A percentile compares a stretch with the other conserved stretches of the same genome.
phyloP scores from a whole-genome alignment of 2,797 vertebrate species.

The Novumbra hubbsi region DNA sequence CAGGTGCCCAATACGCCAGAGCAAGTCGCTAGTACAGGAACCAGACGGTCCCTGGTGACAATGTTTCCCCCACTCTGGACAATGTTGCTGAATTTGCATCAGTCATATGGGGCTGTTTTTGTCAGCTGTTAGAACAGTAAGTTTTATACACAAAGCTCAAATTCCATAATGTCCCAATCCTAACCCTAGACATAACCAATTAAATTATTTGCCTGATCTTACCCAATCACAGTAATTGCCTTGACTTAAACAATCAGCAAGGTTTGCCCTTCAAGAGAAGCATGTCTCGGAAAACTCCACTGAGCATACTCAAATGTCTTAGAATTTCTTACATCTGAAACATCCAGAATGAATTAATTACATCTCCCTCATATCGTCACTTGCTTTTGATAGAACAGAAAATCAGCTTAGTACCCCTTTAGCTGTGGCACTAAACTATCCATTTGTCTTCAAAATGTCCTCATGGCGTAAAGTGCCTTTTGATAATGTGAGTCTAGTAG shows the following conservation, averaged over 20 bases:
- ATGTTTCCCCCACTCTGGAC: too few relatives aligned
- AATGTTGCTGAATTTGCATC: too few relatives aligned
- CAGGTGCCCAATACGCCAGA: too few relatives aligned
- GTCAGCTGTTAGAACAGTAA: too few relatives aligned
- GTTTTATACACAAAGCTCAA: too few relatives aligned
- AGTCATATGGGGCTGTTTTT: too few relatives aligned
- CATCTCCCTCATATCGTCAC: too few relatives aligned
- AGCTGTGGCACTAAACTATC: neutral
- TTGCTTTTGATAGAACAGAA: too few relatives aligned
- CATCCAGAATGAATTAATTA: too few relatives aligned
- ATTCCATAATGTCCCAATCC: neutral
- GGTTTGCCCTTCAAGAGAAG: neutral
- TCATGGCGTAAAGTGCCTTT: neutral
- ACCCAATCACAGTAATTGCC: neutral
- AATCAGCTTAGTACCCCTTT: too few relatives aligned
- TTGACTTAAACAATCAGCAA: neutral
- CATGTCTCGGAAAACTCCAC: neutral
- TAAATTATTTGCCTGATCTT: neutral
- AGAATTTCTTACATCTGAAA: neutral
- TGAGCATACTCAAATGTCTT: neutral
- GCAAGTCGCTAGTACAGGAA: too few relatives aligned
- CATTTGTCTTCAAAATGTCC: neutral
- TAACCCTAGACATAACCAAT: neutral
- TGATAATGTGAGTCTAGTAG: neutral
- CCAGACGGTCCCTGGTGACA: too few relatives aligned